Percentiles rank a stretch among this genome's conserved stretches.
Conservation (phyloP, 2,797 vertebrate genomes). For the Halcyon badia region DNA sequence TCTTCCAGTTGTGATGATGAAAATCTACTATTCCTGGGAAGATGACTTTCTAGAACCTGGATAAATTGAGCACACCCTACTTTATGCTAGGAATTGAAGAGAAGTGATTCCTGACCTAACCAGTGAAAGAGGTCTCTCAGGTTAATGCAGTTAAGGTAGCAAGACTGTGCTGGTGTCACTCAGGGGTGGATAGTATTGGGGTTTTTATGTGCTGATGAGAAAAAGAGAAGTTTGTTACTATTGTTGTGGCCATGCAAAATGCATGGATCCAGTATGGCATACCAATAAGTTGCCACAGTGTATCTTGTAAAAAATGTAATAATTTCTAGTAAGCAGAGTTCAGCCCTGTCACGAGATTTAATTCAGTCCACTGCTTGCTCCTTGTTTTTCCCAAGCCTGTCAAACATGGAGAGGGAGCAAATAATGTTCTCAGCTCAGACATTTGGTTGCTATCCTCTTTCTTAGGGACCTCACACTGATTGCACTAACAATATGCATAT, state of each 20-base stretch:
- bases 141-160: neutral
- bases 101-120: neutral
- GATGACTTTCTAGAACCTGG: conserved; percentile 43
- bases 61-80: conserved; percentile 1
- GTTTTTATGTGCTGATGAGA: neutral
- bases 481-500: neutral
- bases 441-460: neutral
- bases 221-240: neutral
- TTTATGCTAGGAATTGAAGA: neutral
- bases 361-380: neutral
- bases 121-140: neutral
- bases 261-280: accelerated
- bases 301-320: neutral
- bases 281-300: neutral
- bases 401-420: neutral
- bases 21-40: conserved; percentile 49
- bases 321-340: neutral
- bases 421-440: neutral
- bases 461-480: neutral
- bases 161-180: neutral
- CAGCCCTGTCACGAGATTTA: neutral
- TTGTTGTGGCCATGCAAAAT: neutral
- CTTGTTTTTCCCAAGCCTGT: neutral
- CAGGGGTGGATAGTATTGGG: neutral
- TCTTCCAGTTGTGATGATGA: conserved; percentile 34